phyloP scores from a whole-genome alignment of 1,140 invertebrate species.

The Muscidifurax raptorellus region DNA sequence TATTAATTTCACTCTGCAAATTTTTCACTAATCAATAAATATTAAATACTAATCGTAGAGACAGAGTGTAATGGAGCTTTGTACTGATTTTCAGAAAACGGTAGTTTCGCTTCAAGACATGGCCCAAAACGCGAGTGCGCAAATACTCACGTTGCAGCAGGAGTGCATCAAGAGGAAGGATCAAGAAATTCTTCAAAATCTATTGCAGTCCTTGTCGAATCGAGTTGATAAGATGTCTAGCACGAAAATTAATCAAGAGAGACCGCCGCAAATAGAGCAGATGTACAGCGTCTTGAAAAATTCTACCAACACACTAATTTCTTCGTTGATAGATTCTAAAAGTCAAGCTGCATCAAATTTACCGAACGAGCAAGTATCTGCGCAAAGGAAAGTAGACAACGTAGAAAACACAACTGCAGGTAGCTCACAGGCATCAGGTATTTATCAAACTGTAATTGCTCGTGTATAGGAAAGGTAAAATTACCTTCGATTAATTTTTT shows the following conservation, averaged over 20 bases:
- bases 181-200: conserved; percentile 45
- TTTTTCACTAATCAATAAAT: too few species aligned
- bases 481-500: background rate
- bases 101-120: conserved; percentile 68
- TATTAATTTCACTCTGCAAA: too few species aligned
- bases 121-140: conserved; percentile 68
- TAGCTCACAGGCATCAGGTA: conserved; percentile 24
- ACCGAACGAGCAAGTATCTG: conserved; percentile 3
- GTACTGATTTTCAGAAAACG: conserved; percentile 61
- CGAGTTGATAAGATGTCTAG: conserved; percentile 46
- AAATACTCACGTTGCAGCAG: conserved; percentile 68
- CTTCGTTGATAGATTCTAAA: conserved; percentile 54
- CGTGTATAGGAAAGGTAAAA: background rate
- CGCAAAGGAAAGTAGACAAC: conserved; percentile 13
- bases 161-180: conserved; percentile 64
- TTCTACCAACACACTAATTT: conserved; percentile 58
- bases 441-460: background rate
- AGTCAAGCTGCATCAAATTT: conserved; percentile 35
- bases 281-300: conserved; percentile 61
- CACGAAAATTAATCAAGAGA: conserved; percentile 57
- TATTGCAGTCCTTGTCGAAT: conserved; percentile 3
- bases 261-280: conserved; percentile 62
- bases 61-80: too few species aligned
- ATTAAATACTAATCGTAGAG: too few species aligned
- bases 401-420: background rate